These are phyloP conservation scores for Maconellicoccus hirsutus DNA, from an alignment of 1,140 invertebrate species.

Conservation along the genomic window DNA sequence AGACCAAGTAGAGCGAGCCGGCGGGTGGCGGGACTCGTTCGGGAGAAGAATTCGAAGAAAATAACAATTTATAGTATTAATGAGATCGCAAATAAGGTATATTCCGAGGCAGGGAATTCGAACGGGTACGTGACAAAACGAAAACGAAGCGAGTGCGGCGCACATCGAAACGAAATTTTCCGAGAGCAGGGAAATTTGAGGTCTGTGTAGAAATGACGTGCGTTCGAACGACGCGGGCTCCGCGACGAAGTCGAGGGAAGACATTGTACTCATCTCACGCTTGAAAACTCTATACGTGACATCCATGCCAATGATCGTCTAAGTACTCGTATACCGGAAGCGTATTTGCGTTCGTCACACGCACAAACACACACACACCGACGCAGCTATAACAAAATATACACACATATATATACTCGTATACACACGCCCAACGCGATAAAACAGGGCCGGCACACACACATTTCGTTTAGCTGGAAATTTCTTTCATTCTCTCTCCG, in stretches of 20 bases:
- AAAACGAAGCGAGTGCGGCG: background rate
- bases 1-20: no score
- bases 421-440: no score
- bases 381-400: no score
- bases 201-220: slow-evolving; percentile 13
- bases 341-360: slow-evolving; percentile 9
- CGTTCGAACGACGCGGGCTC: background rate
- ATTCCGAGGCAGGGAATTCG: background rate
- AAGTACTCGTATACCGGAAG: slow-evolving; percentile 5
- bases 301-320: background rate
- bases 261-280: slow-evolving; percentile 13
- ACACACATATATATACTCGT: no score
- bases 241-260: background rate
- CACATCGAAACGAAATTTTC: background rate
- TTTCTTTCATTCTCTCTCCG: no score
- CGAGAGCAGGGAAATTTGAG: slow-evolving; percentile 2
- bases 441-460: no score
- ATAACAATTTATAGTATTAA: slow-evolving; percentile 1
- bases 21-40: background rate
- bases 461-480: no score
- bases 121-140: slow-evolving; percentile 12
- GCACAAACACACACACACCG: no score
- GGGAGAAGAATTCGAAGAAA: background rate
- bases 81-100: slow-evolving; percentile 4
- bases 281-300: slow-evolving; percentile 17